Percentiles rank a stretch among this genome's conserved stretches.
Evolutionary conservation across 1,140 invertebrate species (phyloP).

Genomic region (Psix sp.): DNA sequence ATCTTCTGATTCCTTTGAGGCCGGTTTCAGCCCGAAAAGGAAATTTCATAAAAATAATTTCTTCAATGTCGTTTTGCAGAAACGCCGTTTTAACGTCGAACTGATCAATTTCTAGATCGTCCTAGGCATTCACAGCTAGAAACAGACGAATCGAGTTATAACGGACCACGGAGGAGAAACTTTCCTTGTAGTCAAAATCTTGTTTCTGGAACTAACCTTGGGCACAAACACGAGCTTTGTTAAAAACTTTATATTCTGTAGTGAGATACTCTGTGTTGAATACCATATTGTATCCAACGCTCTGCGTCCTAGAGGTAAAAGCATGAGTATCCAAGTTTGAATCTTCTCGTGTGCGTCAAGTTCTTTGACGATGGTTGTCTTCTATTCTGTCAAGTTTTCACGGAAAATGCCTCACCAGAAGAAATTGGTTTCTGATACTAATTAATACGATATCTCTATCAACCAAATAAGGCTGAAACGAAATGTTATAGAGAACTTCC

Average conservation of each 20-base stretch:
- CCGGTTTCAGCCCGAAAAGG: conserved; percentile 72
- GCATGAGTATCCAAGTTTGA: conserved; percentile 63
- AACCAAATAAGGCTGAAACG: no score
- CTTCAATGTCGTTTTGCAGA: conserved; percentile 61
- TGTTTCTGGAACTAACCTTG: conserved; percentile 60
- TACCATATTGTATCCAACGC: conserved; percentile 27
- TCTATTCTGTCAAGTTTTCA: conserved; percentile 56
- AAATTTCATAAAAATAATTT: conserved; percentile 63
- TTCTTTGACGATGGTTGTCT: conserved; percentile 67
- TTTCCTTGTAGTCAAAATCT: conserved; percentile 64
- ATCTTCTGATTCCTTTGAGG: conserved; percentile 62
- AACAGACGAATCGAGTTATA: conserved; percentile 18
- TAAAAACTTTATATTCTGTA: not conserved
- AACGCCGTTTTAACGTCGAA: conserved; percentile 68
- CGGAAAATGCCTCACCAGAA: no score
- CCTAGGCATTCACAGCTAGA: conserved; percentile 5
- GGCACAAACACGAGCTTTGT: conserved; percentile 61
- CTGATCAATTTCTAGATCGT: conserved; percentile 60
- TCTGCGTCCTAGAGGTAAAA: conserved; percentile 8
- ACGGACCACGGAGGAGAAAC: conserved; percentile 53
- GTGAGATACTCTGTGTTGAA: conserved; percentile 21
- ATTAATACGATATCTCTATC: no score
- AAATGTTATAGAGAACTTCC: no score
- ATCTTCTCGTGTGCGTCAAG: conserved; percentile 63
- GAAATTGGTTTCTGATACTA: conserved; percentile 25